Evolutionary conservation across 2,888 invertebrate species (phyloP).

Genomic region (Netelia fuscicornis): DNA sequence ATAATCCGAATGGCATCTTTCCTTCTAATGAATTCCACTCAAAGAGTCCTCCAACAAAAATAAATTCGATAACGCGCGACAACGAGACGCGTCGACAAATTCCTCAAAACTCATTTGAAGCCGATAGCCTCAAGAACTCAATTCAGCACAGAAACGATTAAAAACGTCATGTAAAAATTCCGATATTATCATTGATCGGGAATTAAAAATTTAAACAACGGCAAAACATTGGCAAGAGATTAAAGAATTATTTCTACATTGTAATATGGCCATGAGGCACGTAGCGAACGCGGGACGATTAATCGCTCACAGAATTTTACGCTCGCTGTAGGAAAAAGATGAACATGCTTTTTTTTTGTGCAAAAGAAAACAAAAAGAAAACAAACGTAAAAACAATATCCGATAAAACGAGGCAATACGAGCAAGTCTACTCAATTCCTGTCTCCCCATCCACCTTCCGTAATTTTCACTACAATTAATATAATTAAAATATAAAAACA

Average conservation of each 20-base stretch:
- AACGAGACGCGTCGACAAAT: neutral
- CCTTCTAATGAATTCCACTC: constrained; percentile 23
- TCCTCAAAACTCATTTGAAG: no score
- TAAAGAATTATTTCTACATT: constrained; percentile 40
- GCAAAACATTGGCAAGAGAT: constrained; percentile 61
- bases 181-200: constrained; percentile 39
- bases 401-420: neutral
- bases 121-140: no score
- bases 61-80: neutral
- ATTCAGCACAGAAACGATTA: constrained; percentile 14
- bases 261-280: constrained; percentile 51
- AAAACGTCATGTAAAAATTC: constrained; percentile 42
- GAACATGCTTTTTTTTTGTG: constrained; percentile 13
- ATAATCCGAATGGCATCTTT: constrained; percentile 54
- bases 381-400: constrained; percentile 15
- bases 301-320: neutral
- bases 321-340: constrained; percentile 29
- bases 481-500: constrained; percentile 19
- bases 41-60: constrained; percentile 1
- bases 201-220: constrained; percentile 44
- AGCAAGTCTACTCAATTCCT: neutral
- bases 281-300: constrained; percentile 5
- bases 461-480: constrained; percentile 32
- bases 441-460: constrained; percentile 33
- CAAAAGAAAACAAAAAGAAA: neutral